These are phyloP conservation scores for Vimba vimba DNA, from an alignment of 2,113 vertebrate species.

Conservation along the genomic window DNA sequence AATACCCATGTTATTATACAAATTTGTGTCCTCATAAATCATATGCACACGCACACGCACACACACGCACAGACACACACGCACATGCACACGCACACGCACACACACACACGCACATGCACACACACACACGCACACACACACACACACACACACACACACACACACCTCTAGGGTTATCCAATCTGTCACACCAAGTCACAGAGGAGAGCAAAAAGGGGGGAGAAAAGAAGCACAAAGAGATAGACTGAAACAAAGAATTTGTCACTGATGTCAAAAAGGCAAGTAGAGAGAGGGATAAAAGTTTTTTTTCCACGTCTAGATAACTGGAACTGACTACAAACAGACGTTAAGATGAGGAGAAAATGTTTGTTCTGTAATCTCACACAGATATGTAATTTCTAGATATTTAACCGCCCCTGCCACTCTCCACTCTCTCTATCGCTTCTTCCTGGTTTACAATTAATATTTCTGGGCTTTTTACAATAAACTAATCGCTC, in stretches of 20 bases:
- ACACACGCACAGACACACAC: too few species aligned
- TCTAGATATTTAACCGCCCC: not conserved
- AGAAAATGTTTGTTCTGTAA: slow-evolving; percentile 6
- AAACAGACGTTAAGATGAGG: not conserved
- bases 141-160: too few species aligned
- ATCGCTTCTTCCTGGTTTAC: not conserved
- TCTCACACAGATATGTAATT: not conserved
- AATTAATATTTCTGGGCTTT: not conserved
- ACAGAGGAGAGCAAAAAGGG: slow-evolving; percentile 31
- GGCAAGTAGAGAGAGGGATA: not conserved
- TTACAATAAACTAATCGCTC: not conserved
- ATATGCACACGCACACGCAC: too few species aligned
- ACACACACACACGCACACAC: too few species aligned
- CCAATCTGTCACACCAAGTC: slow-evolving; percentile 35
- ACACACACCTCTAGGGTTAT: slow-evolving; percentile 31
- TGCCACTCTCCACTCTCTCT: not conserved
- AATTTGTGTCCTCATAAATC: too few species aligned
- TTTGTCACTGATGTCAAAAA: slow-evolving; percentile 3
- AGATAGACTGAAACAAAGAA: slow-evolving; percentile 16
- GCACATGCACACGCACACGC: too few species aligned
- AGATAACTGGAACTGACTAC: slow-evolving; percentile 1
- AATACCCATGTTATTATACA: too few species aligned
- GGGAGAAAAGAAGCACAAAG: slow-evolving; percentile 25
- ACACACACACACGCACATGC: not conserved
- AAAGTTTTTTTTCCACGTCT: not conserved